phyloP scores from a whole-genome alignment of 2,113 vertebrate species.

The Spea multiplicata region DNA sequence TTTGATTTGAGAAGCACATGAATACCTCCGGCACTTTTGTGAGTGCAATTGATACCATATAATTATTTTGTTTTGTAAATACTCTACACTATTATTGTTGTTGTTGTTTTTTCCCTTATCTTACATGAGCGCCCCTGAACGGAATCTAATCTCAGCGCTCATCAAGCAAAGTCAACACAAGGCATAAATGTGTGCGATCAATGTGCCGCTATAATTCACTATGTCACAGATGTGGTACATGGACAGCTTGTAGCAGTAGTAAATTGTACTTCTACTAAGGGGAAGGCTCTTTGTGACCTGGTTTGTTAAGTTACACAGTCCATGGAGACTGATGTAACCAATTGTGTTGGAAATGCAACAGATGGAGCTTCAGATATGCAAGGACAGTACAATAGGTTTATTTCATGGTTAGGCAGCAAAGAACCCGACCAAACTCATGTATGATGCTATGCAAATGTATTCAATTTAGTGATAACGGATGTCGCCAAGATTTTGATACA shows the following conservation, averaged over 20 bases:
- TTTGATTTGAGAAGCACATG: no score
- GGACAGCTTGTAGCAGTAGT: not conserved
- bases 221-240: not conserved
- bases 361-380: not conserved
- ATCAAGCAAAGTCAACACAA: not conserved
- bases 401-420: not conserved
- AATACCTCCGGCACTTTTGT: no score
- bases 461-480: not conserved
- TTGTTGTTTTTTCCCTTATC: no score
- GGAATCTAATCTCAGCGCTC: no score
- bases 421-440: not conserved
- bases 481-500: no score
- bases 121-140: no score
- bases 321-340: not conserved
- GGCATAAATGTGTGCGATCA: not conserved
- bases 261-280: not conserved
- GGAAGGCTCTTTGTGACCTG: not conserved
- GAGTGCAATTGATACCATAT: no score
- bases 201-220: not conserved
- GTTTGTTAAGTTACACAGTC: not conserved
- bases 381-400: not conserved
- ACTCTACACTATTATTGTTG: no score
- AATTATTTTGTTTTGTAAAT: no score
- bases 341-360: not conserved
- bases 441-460: not conserved